Conservation (phyloP, 1,140 invertebrate species). For the Coenobita brevimanus region DNA sequence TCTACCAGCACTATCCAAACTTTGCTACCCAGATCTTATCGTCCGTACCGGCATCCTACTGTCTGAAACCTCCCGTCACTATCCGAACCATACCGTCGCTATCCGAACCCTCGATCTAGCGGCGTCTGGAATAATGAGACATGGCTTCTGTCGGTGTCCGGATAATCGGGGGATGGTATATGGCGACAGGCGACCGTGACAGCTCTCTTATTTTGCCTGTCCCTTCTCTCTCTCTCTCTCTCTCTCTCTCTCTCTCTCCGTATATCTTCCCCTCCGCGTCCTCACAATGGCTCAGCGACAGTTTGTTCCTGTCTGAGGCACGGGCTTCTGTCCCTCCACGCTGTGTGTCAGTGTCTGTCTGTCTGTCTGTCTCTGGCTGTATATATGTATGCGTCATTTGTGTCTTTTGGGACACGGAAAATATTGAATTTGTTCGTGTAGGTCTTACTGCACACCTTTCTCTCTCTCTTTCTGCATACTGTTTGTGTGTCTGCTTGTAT, state of each 20-base stretch:
- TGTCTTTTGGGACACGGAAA: no score
- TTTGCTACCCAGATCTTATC: no score
- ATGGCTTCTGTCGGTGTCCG: slow-evolving; percentile 33
- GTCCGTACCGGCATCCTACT: no score
- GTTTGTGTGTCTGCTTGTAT: background rate
- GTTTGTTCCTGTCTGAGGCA: slow-evolving; percentile 4
- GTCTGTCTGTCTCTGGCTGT: no score
- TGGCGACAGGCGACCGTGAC: slow-evolving; percentile 37
- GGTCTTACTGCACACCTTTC: background rate
- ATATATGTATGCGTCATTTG: no score
- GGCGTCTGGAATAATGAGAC: slow-evolving; percentile 38
- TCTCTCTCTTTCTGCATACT: background rate
- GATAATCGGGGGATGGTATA: slow-evolving; percentile 49
- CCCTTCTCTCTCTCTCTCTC: no score
- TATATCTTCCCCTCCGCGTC: slow-evolving; percentile 40
- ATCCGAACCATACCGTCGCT: background rate
- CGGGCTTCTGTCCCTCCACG: background rate
- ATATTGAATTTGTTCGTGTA: no score
- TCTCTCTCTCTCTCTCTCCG: slow-evolving; percentile 43
- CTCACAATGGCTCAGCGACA: slow-evolving; percentile 42
- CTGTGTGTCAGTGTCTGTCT: background rate
- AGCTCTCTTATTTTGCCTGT: slow-evolving; percentile 53
- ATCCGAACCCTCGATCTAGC: slow-evolving; percentile 22
- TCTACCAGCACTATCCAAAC: no score
- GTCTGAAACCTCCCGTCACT: background rate